Evolutionary conservation across 2,888 invertebrate species (phyloP).

Genomic region (Lampropteryx suffumata): DNA sequence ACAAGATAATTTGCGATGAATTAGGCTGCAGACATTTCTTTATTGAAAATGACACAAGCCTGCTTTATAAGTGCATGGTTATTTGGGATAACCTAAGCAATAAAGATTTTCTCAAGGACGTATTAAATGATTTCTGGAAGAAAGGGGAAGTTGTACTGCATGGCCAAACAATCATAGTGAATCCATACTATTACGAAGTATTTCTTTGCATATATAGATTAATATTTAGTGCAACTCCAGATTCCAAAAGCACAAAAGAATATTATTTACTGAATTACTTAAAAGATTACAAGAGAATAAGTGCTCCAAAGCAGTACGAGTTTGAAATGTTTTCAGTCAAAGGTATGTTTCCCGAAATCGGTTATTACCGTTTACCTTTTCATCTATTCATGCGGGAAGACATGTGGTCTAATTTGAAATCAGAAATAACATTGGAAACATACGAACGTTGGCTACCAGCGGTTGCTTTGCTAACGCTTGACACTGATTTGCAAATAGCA

Average conservation of each 20-base stretch:
- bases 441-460: conserved; percentile 76
- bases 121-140: conserved; percentile 74
- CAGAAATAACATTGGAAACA: conserved; percentile 76
- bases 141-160: conserved; percentile 75
- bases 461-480: conserved; percentile 65
- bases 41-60: conserved; percentile 55
- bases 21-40: conserved; percentile 56
- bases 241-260: conserved; percentile 62
- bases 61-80: conserved; percentile 56
- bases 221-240: conserved; percentile 53
- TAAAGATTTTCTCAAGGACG: conserved; percentile 65
- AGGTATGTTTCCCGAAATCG: conserved; percentile 78
- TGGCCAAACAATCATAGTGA: conserved; percentile 67
- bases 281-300: conserved; percentile 68
- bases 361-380: conserved; percentile 74
- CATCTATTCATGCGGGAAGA: conserved; percentile 75
- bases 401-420: conserved; percentile 78
- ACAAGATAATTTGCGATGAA: conserved; percentile 59
- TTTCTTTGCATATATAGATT: conserved; percentile 70
- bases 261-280: conserved; percentile 72
- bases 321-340: conserved; percentile 76
- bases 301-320: conserved; percentile 74
- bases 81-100: conserved; percentile 72
- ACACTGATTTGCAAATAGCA: conserved; percentile 71
- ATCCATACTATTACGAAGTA: conserved; percentile 77